Evolutionary conservation across 2,888 invertebrate species (phyloP), one percentile per base, ranked within the genome.

Genomic region (Tribolium freemani): DNA sequence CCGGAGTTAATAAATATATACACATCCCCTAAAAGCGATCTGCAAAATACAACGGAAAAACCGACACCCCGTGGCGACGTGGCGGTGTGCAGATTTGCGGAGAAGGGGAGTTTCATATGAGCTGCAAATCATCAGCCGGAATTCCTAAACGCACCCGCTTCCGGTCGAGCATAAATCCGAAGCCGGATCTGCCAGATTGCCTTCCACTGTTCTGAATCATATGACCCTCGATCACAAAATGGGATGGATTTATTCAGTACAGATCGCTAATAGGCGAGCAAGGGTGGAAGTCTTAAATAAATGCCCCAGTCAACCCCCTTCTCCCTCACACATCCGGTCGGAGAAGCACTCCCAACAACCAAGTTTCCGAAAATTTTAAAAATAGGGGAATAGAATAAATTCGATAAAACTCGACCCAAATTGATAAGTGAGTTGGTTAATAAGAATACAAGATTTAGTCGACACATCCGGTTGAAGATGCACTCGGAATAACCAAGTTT

Each of bases 51-150:
- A 76, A 72, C 75, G 76, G 75, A 77, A 75, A 74, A 78, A 73
- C 69, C 54, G 67, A 70, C 75, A 68, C 71, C 61, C 72, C 61
- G 75, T 75, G 75, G 75, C 76, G 77, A 71, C 61, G 76, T 51
- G 68, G 71, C 77, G 76, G 75, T 78, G 69, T 71, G 75, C 67
- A 45, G 67, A 67, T 67, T 67, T 67, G 67, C 46, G 75, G 78
- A 79, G 73, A 72, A 71, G 76, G 78, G 75, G 77, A 75, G 77
- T 78, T 76, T 81, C 83, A 84, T 82, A 81, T 80, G 83, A 81
- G 84, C 87, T 87, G 89, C 89, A 90, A 89, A 90, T 90, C 89
- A 90, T 88, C 86, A 76, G 83, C 87, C 89, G 90, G 90, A 90
- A 89, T 89, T 89, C 89, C 89, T 89, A 88, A 88, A 85, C 85